phyloP scores from a whole-genome alignment of 2,113 vertebrate genomes.

The Galeopterus variegatus region DNA sequence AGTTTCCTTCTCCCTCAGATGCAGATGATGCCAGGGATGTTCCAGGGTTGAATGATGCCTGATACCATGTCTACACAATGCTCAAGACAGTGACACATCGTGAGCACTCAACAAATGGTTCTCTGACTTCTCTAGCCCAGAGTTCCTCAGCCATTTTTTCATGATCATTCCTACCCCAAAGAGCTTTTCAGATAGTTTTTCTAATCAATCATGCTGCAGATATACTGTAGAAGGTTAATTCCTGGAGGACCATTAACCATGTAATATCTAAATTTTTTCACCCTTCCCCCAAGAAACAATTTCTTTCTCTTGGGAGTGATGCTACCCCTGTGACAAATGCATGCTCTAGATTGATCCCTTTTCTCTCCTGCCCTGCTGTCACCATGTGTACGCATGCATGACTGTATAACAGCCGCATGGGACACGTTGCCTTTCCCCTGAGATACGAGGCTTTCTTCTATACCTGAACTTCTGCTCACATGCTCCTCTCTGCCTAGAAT shows the following conservation, averaged over 20 bases:
- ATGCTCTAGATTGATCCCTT: background rate
- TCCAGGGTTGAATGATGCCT: accelerated
- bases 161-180: background rate
- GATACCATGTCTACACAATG: background rate
- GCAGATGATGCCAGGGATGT: no score
- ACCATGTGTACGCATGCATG: background rate
- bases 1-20: background rate
- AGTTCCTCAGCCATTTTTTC: background rate
- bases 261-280: background rate
- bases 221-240: accelerated
- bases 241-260: background rate
- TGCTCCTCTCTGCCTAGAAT: background rate
- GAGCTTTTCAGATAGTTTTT: background rate
- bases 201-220: background rate
- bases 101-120: background rate
- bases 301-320: background rate
- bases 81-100: background rate
- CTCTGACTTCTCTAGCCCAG: background rate
- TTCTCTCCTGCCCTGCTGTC: background rate
- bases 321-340: background rate
- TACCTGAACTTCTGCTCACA: accelerated
- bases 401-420: background rate
- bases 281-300: background rate
- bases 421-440: background rate
- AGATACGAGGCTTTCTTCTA: accelerated